Evolutionary conservation across 2,797 vertebrate species (phyloP).

Genomic region (Monodelphis domestica): DNA sequence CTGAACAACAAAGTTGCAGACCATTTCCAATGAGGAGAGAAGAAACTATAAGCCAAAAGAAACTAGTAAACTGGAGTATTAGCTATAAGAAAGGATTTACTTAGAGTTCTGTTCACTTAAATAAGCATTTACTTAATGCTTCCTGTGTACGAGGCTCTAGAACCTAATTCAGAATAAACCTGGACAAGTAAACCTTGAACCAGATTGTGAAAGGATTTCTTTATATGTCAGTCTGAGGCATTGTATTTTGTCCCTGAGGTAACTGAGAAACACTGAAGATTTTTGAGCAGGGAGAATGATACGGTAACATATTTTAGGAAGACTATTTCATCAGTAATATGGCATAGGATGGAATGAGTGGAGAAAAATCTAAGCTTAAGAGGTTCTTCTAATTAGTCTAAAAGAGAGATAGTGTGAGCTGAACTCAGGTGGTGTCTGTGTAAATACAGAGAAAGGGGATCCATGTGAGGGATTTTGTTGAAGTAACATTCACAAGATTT

Average conservation of each 20-base stretch:
- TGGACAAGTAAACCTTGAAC: background rate
- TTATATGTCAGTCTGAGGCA: background rate
- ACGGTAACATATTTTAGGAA: background rate
- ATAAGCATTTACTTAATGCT: background rate
- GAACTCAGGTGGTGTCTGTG: background rate
- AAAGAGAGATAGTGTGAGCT: background rate
- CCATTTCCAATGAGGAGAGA: background rate
- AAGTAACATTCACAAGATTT: background rate
- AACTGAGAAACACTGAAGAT: background rate
- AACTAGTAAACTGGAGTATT: conserved; percentile 10
- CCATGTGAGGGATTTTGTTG: background rate
- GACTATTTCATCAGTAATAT: background rate
- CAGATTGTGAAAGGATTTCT: background rate
- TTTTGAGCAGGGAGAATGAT: background rate
- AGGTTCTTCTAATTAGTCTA: background rate
- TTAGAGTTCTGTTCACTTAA: background rate
- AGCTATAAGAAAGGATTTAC: conserved; percentile 38
- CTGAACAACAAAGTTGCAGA: background rate
- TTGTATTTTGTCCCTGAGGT: background rate
- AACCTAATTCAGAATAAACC: background rate
- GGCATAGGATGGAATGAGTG: background rate
- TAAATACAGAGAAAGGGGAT: background rate
- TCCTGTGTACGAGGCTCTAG: background rate
- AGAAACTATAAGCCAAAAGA: conserved; percentile 1
- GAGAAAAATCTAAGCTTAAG: background rate